phyloP scores from a whole-genome alignment of 2,797 vertebrate species.

The Mycteria americana region DNA sequence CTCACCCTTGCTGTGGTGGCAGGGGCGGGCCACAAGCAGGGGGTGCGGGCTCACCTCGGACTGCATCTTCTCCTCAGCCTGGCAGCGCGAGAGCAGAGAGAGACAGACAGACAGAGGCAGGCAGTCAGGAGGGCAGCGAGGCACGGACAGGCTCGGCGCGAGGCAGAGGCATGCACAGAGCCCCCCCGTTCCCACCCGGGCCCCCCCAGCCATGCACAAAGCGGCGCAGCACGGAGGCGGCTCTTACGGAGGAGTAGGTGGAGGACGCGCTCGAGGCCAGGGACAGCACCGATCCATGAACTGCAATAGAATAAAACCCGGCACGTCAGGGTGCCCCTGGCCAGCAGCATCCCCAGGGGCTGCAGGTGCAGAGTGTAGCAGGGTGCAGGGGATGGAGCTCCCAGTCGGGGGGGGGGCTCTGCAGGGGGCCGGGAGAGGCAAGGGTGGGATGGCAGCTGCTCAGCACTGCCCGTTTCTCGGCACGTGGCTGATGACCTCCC shows the following conservation, averaged over 20 bases:
- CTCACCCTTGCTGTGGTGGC: accelerated
- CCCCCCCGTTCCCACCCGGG: neutral
- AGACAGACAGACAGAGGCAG: constrained; percentile 71
- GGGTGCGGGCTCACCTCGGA: constrained; percentile 84
- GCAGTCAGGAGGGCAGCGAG: constrained; percentile 64
- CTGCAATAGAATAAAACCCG: constrained; percentile 74
- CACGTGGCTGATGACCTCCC: accelerated
- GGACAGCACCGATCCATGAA: constrained; percentile 94
- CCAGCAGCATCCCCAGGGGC: neutral
- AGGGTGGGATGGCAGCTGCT: neutral
- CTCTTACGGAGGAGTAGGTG: constrained; percentile 94
- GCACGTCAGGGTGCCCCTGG: neutral
- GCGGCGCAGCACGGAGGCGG: neutral
- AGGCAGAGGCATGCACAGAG: constrained; percentile 44
- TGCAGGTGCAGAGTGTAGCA: neutral
- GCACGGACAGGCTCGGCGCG: neutral
- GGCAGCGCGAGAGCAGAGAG: constrained; percentile 69
- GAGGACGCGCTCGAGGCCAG: constrained; percentile 96
- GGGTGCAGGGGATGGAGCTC: neutral
- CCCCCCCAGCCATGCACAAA: neutral
- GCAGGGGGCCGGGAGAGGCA: neutral
- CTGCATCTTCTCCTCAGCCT: constrained; percentile 99
- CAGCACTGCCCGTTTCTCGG: neutral
- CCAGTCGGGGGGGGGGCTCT: neutral
- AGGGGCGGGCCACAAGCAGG: neutral